phyloP scores from a whole-genome alignment of 1,140 invertebrate genomes.

The Drosophila pachea region DNA sequence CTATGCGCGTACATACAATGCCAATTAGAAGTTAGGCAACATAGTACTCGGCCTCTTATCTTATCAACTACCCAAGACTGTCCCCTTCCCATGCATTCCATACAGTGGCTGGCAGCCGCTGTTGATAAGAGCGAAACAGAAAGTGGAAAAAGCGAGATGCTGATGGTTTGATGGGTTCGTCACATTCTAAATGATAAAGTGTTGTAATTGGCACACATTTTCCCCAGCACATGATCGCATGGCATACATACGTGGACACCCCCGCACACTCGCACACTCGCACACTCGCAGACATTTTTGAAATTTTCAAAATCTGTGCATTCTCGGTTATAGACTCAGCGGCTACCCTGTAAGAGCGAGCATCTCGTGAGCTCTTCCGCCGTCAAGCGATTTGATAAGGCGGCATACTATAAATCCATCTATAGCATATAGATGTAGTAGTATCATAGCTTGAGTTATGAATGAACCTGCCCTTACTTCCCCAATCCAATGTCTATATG shows the following conservation, averaged over 20 bases:
- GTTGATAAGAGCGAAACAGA: conserved; percentile 19
- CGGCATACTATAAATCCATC: too few species aligned
- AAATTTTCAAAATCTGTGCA: conserved; percentile 23
- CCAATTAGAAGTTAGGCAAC: conserved; percentile 70
- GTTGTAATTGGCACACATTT: conserved; percentile 63
- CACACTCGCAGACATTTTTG: background rate
- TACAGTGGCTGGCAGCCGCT: background rate
- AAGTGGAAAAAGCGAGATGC: conserved; percentile 13
- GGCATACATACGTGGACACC: too few species aligned
- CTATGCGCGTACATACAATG: conserved; percentile 58
- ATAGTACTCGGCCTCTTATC: conserved; percentile 45
- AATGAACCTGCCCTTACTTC: too few species aligned
- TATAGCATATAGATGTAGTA: too few species aligned
- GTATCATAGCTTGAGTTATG: too few species aligned
- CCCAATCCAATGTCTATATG: too few species aligned
- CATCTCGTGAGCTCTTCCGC: too few species aligned
- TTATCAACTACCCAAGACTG: conserved; percentile 33
- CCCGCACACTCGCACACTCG: conserved; percentile 17
- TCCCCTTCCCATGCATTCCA: background rate
- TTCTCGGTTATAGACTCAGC: background rate
- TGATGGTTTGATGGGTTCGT: conserved; percentile 31
- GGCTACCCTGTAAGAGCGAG: conserved; percentile 3
- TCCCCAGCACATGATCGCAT: conserved; percentile 26
- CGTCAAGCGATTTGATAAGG: too few species aligned
- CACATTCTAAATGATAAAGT: conserved; percentile 48